These are phyloP conservation scores for Oscarella lobularis DNA, from an alignment of 37 sponge, comb jelly and placozoan genomes.

Conservation along the genomic window DNA sequence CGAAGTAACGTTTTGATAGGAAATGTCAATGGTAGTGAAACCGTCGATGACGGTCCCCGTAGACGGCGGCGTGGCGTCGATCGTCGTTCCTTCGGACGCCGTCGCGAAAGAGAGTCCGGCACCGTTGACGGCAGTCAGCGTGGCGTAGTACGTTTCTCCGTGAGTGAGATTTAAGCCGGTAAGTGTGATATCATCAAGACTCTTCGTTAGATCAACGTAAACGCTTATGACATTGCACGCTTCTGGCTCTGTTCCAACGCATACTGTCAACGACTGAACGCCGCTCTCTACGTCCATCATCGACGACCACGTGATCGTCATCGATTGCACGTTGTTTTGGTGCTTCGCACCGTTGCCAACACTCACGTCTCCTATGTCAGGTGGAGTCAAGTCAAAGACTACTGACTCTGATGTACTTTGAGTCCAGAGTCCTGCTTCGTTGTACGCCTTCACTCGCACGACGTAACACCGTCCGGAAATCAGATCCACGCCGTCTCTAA, in stretches of 20 bases:
- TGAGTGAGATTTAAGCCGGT: too few species aligned
- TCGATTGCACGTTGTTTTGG: neutral
- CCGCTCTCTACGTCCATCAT: neutral
- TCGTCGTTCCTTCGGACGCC: neutral
- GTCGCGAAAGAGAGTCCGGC: neutral
- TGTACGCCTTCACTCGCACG: neutral
- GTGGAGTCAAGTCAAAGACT: slow-evolving; percentile 1
- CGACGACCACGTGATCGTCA: neutral
- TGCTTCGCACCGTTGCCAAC: neutral
- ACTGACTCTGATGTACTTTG: neutral
- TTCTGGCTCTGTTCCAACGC: slow-evolving; percentile 5
- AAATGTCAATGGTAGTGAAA: neutral
- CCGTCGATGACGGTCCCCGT: neutral
- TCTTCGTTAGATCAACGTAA: neutral
- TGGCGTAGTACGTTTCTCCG: neutral
- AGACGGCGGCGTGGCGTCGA: neutral
- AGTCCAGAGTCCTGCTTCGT: neutral
- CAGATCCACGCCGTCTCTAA: neutral
- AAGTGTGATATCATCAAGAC: too few species aligned
- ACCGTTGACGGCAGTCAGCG: neutral
- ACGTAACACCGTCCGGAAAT: neutral
- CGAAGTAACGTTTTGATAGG: neutral
- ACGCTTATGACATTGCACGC: neutral
- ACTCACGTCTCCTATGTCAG: neutral
- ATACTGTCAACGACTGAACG: neutral